Base-by-base conservation (phyloP, 2,113 vertebrate genomes). In the Podarcis raffonei region DNA sequence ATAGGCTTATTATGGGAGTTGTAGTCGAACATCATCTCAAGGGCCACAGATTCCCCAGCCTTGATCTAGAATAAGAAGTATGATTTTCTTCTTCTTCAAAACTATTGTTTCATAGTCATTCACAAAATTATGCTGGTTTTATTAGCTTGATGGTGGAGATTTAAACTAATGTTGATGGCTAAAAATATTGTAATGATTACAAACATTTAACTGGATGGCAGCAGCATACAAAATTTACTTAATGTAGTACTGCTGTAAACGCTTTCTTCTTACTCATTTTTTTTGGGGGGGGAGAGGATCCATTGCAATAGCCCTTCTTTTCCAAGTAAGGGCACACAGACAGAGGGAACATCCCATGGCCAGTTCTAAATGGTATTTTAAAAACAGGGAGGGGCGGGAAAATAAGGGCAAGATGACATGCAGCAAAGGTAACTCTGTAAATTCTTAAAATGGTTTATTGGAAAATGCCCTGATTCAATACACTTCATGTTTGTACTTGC, bases 291-390 rank as follows among this genome's bases (percentile, higher is more conserved):
- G 48, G 48, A 9, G 42, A 53, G 48, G 48, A 9, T 53, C 48
- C 48, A 53, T 53, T 53, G 48, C 69, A 32, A 76, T 11, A 27
- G 23, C 8, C 42, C 18, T 8, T n/a, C 42, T 4, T n/a, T 15
- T 7, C 53, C 22, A 72, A 90, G 42, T 86, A 93, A 91, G 69
- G 90, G 93, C 84, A 25, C 35, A 39, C 16, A 32, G 86, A 86
- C 90, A 65, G 35, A 48, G 71, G 74, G 75, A 87, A 13, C 6
- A 39, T 57, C 35, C 35, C 13, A 39, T 20, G 3, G n/a, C 0
- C 85, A 78, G 69, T 86, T 89, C 74, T 90, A 85, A 95, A 84
- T 53, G 85, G 66, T 65, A 32, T 48, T 90, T 93, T 87, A 84
- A 87, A 87, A 87, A 66, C 39, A 76, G 81, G 75, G 88, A 2